Conservation (phyloP, 2,888 invertebrate genomes). For the Eupithecia inturbata region DNA sequence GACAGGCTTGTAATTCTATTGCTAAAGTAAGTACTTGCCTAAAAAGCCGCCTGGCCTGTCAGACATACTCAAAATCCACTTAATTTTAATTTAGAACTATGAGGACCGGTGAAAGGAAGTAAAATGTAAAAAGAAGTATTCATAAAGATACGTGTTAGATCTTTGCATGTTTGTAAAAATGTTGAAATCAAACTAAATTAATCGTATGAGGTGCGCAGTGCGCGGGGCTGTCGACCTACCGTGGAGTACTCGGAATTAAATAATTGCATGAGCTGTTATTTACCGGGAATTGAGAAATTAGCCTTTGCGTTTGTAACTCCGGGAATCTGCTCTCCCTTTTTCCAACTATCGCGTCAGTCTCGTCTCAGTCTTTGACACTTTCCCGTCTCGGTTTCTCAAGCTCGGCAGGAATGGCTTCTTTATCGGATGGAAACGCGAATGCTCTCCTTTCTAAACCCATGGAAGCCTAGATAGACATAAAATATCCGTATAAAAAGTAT, state of each 20-base stretch:
- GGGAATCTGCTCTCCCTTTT: constrained; percentile 44
- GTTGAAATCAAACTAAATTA: constrained; percentile 21
- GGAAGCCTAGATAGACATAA: constrained; percentile 21
- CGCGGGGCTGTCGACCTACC: constrained; percentile 45
- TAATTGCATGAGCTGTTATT: constrained; percentile 60
- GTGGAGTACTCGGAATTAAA: constrained; percentile 57
- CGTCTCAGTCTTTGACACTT: constrained; percentile 1
- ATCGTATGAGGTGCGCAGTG: constrained; percentile 20
- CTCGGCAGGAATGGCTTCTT: constrained; percentile 11
- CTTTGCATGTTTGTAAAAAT: constrained; percentile 11
- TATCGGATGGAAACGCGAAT: constrained; percentile 7
- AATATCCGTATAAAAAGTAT: constrained; percentile 25
- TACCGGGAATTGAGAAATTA: constrained; percentile 55
- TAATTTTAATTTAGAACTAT: constrained; percentile 9
- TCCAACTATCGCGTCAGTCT: constrained; percentile 5
- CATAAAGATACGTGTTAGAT: not conserved
- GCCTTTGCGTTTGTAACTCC: constrained; percentile 46
- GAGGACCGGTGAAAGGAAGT: constrained; percentile 8
- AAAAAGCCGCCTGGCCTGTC: constrained; percentile 1
- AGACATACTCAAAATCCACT: constrained; percentile 9
- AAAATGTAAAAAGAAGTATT: not conserved
- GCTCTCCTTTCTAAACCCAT: constrained; percentile 24
- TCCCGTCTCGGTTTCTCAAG: constrained; percentile 10
- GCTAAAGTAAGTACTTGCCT: constrained; percentile 18
- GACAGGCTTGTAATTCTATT: constrained; percentile 33